Percentiles rank a stretch among this genome's conserved stretches.
phyloP scores from a whole-genome alignment of 1,140 invertebrate genomes.

The Leptinotarsa texana region DNA sequence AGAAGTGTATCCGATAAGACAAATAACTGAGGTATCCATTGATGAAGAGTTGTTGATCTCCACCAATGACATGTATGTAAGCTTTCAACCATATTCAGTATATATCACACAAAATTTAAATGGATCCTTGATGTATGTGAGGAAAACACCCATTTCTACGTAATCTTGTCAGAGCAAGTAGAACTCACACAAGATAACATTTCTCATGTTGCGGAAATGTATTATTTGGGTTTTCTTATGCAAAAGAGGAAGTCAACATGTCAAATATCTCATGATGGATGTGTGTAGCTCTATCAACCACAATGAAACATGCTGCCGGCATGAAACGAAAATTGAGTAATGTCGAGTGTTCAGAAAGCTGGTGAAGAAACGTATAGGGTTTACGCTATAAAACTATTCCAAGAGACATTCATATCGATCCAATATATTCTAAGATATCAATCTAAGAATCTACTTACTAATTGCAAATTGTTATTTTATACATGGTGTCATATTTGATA shows the following conservation, averaged over 20 bases:
- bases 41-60: no score
- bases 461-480: no score
- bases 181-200: constrained; percentile 7
- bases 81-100: no score
- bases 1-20: no score
- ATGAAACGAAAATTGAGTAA: background rate
- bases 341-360: background rate
- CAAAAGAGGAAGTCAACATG: constrained; percentile 17
- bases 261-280: constrained; percentile 15
- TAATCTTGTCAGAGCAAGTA: constrained; percentile 13
- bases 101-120: background rate
- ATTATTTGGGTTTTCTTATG: constrained; percentile 19
- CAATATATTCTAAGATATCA: no score
- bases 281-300: background rate
- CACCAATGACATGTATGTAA: no score
- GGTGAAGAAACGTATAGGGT: background rate
- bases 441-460: no score
- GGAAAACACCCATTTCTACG: background rate
- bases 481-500: no score
- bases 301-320: background rate
- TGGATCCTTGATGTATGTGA: constrained; percentile 10
- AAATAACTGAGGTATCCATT: no score
- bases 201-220: constrained; percentile 15
- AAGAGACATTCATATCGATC: no score
- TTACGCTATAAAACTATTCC: no score